Evolutionary conservation across 1,140 invertebrate species (phyloP), one percentile per base, ranked within the genome.

Genomic region (Prorops nasuta): DNA sequence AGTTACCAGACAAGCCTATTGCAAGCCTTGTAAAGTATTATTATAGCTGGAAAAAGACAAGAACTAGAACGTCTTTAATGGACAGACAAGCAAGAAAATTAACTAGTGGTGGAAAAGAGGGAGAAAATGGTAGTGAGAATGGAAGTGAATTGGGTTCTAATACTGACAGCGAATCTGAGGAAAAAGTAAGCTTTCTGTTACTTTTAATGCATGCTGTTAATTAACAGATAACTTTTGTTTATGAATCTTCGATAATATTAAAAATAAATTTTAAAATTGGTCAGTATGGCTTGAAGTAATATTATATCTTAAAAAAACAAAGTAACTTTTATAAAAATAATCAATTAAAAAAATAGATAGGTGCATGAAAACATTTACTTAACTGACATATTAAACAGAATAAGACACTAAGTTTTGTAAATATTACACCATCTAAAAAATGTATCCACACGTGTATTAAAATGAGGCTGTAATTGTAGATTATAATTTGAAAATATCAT

Each of bases 1-100:
- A 94, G 91, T 79, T 98, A 59, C 96, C 95, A 38, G 95, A 98
- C 69, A 98, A 98, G 79, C 91, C 93, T 37, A 96, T 98, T 62
- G 91, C 94, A 19, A 92, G 90, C 64, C 79, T 98, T 58, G 94
- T 98, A 0, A 97, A 97, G 76, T 98, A 97, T 77, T 98, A 98
- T 74, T 98, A 98, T 71, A 94, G 91, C 60, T 98, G 95, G 95
- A 98, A 98, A 72, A 98, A 98, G 69, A 94, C 92, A 9, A 80
- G 93, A 67, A 89, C 89, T 60, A 83, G 92, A 38, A 94, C 89
- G 39, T 97, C 93, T 67, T 77, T 96, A 17, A 97, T 98, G 91
- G 95, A 98, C 76, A 81, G 87, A 45, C 89, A 92, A 74, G 89
- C 87, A 1, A 82, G 85, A 69, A 91, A 83, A 79, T 78, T 87